These are phyloP conservation scores for Enteromius viviparus DNA, from an alignment of 2,797 vertebrate genomes.

Conservation along the genomic window DNA sequence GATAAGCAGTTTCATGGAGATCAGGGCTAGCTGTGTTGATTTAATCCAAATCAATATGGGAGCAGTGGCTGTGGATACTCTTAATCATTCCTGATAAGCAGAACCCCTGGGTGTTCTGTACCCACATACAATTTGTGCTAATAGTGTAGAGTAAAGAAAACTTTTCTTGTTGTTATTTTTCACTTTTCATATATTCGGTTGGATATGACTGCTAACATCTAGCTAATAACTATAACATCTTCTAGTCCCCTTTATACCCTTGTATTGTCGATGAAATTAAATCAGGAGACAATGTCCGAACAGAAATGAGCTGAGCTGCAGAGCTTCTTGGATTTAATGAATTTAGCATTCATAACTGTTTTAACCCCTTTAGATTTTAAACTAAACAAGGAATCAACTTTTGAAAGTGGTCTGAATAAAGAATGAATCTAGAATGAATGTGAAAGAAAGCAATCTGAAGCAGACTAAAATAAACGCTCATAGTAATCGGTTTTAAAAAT, in stretches of 20 bases:
- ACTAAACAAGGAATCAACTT: neutral
- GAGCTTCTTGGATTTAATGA: neutral
- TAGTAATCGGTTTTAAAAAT: neutral
- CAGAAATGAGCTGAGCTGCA: neutral
- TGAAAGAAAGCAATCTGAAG: neutral
- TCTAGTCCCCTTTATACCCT: neutral
- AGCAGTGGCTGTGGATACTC: neutral
- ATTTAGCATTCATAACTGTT: neutral
- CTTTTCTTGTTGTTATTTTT: neutral
- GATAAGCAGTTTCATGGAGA: constrained; percentile 24
- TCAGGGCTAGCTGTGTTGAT: constrained; percentile 7
- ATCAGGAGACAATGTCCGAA: neutral
- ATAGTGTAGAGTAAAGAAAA: neutral
- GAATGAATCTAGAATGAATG: neutral
- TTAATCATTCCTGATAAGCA: neutral
- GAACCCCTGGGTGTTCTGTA: neutral
- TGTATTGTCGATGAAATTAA: neutral
- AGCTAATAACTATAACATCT: no score
- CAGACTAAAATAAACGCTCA: neutral
- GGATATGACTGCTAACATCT: neutral
- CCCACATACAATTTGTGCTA: neutral
- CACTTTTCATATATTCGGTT: neutral
- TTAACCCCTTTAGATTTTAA: no score
- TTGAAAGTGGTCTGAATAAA: neutral
- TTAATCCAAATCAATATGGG: constrained; percentile 13